Evolutionary conservation across 2,113 vertebrate genomes (phyloP).

Genomic region (Empidonax alnorum): DNA sequence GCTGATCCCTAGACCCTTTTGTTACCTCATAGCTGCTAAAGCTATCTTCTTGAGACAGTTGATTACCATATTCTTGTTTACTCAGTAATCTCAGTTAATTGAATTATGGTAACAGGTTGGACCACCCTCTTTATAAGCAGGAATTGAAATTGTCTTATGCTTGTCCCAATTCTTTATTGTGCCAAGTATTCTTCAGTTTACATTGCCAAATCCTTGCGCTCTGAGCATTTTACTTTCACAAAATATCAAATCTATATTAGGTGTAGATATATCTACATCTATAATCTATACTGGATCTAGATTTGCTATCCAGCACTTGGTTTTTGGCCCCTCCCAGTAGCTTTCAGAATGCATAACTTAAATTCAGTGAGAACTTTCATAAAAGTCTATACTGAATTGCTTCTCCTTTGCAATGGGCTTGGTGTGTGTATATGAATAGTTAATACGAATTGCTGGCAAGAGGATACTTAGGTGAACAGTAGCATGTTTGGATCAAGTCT

Average conservation of each 20-base stretch:
- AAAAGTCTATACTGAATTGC: neutral
- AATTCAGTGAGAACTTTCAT: neutral
- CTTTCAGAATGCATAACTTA: neutral
- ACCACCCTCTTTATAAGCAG: neutral
- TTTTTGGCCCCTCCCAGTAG: neutral
- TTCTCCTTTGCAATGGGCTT: neutral
- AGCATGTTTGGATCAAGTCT: neutral
- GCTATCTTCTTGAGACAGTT: neutral
- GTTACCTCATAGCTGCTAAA: neutral
- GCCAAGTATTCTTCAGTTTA: neutral
- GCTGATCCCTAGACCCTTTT: neutral
- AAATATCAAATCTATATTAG: neutral
- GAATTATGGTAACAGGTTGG: neutral
- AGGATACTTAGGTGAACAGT: neutral
- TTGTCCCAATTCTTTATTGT: neutral
- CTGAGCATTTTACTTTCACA: neutral
- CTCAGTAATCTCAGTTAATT: neutral
- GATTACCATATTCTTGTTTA: neutral
- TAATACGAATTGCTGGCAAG: neutral
- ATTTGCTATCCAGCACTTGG: neutral
- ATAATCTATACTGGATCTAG: neutral
- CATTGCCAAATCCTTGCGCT: neutral
- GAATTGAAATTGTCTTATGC: neutral
- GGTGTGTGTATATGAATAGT: neutral
- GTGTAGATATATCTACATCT: too few species aligned